These are phyloP conservation scores for Chrysina gloriosa DNA, from an alignment of 2,888 invertebrate genomes.

Conservation along the genomic window DNA sequence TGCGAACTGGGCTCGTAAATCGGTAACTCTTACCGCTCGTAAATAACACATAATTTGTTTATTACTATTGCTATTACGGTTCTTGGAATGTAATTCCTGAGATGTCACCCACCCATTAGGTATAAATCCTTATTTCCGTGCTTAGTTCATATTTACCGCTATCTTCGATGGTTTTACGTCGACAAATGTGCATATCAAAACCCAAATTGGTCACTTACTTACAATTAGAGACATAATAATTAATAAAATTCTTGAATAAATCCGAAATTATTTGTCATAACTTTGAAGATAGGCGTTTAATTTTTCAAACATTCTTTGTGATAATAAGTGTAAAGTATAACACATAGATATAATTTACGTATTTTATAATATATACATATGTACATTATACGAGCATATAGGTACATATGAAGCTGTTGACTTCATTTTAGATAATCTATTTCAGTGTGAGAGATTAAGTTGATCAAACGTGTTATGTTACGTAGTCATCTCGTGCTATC, in stretches of 20 bases:
- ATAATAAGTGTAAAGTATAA: not conserved
- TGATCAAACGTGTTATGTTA: constrained; percentile 12
- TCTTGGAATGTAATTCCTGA: constrained; percentile 24
- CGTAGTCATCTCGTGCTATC: not conserved
- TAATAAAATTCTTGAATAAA: constrained; percentile 1
- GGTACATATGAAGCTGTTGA: not conserved
- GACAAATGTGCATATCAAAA: constrained; percentile 18
- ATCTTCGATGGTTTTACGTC: constrained; percentile 14
- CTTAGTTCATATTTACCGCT: constrained; percentile 26
- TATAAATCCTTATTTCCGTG: constrained; percentile 33
- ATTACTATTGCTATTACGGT: constrained; percentile 33
- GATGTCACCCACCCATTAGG: constrained; percentile 17
- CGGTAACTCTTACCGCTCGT: constrained; percentile 11
- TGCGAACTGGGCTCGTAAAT: constrained; percentile 14
- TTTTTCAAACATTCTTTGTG: too few species aligned
- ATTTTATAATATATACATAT: not conserved
- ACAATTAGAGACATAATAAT: not conserved
- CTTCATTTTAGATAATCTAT: not conserved
- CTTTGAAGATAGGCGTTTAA: too few species aligned
- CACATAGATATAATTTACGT: too few species aligned
- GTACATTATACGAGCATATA: not conserved
- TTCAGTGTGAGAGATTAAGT: constrained; percentile 8
- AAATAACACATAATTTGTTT: constrained; percentile 37
- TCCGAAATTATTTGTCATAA: not conserved
- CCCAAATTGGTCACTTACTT: constrained; percentile 18